Evolutionary conservation across 2,797 vertebrate genomes (phyloP).

Genomic region (Rachycentron canadum): DNA sequence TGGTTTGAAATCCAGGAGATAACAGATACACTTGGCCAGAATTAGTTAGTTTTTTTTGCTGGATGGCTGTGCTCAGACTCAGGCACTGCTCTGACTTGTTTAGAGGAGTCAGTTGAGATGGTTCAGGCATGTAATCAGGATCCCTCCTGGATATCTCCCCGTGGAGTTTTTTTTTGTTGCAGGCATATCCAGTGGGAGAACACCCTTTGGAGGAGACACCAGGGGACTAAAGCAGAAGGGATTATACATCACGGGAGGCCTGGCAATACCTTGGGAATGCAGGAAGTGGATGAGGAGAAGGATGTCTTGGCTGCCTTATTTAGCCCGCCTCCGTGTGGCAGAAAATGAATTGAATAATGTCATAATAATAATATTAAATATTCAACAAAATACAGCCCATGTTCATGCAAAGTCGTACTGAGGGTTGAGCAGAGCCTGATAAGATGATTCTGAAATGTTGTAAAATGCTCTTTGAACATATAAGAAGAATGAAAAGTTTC

Average conservation of each 20-base stretch:
- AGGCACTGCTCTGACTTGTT: neutral
- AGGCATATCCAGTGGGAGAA: neutral
- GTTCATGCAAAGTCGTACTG: too few relatives aligned
- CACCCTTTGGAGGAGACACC: neutral
- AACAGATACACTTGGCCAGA: neutral
- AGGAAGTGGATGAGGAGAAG: neutral
- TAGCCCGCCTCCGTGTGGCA: too few relatives aligned
- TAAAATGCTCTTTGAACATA: too few relatives aligned
- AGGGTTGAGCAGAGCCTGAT: too few relatives aligned
- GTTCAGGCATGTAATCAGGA: neutral
- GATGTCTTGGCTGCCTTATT: neutral
- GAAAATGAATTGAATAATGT: too few relatives aligned
- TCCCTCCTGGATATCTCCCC: neutral
- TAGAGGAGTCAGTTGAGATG: neutral
- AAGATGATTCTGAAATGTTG: too few relatives aligned
- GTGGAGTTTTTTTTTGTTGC: neutral
- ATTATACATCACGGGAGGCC: neutral
- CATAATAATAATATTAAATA: too few relatives aligned
- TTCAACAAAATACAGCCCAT: too few relatives aligned
- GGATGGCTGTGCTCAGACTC: neutral
- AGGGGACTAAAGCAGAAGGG: neutral
- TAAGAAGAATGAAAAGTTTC: neutral
- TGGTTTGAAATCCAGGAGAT: neutral
- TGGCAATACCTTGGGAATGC: neutral
- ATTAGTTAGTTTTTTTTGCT: too few relatives aligned